phyloP scores from a whole-genome alignment of 2,113 vertebrate genomes.

The Triplophysa rosa region DNA sequence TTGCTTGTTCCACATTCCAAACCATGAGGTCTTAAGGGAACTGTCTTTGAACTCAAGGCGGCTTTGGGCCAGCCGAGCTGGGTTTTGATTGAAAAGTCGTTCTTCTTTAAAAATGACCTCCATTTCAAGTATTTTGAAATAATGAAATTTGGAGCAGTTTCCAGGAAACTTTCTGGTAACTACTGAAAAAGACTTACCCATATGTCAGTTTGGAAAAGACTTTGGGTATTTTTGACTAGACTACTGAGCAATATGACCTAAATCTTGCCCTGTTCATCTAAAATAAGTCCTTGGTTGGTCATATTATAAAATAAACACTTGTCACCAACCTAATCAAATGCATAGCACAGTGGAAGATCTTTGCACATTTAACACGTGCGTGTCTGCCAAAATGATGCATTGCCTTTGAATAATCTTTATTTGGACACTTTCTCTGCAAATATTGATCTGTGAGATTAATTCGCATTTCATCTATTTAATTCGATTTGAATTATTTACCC shows the following conservation, averaged over 20 bases:
- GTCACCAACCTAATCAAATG: too few species aligned
- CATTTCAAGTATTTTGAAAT: constrained; percentile 26
- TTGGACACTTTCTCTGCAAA: too few species aligned
- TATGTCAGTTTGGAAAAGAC: constrained; percentile 11
- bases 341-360: too few species aligned
- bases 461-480: too few species aligned
- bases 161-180: neutral
- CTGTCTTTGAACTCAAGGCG: constrained; percentile 9
- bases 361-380: too few species aligned
- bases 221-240: neutral
- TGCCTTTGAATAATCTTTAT: too few species aligned
- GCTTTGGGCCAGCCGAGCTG: constrained; percentile 1
- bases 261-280: neutral
- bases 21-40: constrained; percentile 28
- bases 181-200: constrained; percentile 13
- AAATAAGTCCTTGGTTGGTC: neutral
- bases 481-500: too few species aligned
- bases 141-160: constrained; percentile 33
- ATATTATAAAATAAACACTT: too few species aligned
- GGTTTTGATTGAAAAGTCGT: constrained; percentile 8
- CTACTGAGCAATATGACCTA: constrained; percentile 16
- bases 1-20: constrained; percentile 17
- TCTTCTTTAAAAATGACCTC: constrained; percentile 40
- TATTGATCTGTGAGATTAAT: too few species aligned
- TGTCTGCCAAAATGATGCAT: too few species aligned